Evolutionary conservation across 2,113 vertebrate species (phyloP).

Genomic region (Tragelaphus imberbis): DNA sequence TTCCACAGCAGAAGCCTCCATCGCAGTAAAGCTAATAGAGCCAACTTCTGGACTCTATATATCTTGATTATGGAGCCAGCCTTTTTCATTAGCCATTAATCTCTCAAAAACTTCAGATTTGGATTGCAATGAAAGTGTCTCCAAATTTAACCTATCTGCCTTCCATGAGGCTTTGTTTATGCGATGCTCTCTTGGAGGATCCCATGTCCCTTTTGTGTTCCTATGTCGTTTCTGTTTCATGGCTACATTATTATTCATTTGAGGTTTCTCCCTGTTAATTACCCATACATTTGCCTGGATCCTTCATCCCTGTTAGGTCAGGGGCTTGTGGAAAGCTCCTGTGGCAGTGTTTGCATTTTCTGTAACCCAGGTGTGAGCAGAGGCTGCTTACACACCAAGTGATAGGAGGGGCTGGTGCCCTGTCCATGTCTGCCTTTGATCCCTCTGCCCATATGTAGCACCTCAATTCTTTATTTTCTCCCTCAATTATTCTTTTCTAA

Average conservation of each 20-base stretch:
- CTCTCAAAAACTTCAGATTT: not conserved
- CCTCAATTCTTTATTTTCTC: not conserved
- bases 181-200: not conserved
- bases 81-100: not conserved
- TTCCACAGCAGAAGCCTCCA: not conserved
- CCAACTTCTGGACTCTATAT: not conserved
- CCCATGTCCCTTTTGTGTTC: not conserved
- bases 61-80: not conserved
- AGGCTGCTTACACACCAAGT: not conserved
- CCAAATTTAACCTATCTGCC: slow-evolving; percentile 22
- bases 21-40: not conserved
- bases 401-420: not conserved
- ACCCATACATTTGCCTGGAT: not conserved
- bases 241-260: not conserved
- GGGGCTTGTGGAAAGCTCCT: not conserved
- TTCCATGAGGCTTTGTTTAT: not conserved
- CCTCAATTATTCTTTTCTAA: not conserved
- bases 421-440: not conserved
- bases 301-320: not conserved
- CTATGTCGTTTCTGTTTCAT: not conserved
- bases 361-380: not conserved
- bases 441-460: not conserved
- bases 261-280: not conserved
- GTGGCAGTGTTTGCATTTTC: not conserved
- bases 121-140: not conserved